These are phyloP conservation scores for Lutra lutra DNA, from an alignment of 2,797 vertebrate genomes.

Conservation along the genomic window DNA sequence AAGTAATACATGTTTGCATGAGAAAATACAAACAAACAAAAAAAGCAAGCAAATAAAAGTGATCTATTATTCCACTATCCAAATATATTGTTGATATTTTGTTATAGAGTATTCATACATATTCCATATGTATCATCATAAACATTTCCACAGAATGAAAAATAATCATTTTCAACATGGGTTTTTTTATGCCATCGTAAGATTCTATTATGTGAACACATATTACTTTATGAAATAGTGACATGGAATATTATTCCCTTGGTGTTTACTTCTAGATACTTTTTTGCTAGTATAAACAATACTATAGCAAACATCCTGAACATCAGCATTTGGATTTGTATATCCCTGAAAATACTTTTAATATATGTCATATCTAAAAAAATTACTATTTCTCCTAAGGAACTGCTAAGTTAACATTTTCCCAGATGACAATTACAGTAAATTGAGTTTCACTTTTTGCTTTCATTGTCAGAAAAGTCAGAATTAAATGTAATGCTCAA, in stretches of 20 bases:
- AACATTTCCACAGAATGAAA: constrained; percentile 15
- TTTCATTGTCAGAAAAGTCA: not conserved
- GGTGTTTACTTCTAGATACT: not conserved
- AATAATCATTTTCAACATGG: not conserved
- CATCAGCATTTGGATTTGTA: not conserved
- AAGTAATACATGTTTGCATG: not conserved
- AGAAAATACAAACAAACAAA: not conserved
- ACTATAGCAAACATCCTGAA: not conserved
- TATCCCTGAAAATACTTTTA: not conserved
- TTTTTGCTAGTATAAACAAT: not conserved
- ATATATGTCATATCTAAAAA: not conserved
- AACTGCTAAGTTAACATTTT: constrained; percentile 23
- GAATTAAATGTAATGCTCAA: constrained; percentile 29
- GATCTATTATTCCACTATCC: not conserved
- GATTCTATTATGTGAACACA: not conserved
- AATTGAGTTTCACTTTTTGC: constrained; percentile 15
- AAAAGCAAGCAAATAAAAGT: constrained; percentile 12
- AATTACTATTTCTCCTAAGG: not conserved
- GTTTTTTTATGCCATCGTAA: constrained; percentile 3
- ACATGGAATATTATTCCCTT: not conserved
- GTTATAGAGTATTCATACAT: not conserved
- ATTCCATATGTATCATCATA: not conserved
- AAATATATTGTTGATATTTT: not conserved
- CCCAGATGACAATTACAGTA: not conserved
- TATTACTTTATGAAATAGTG: not conserved